Conservation (phyloP, 2,113 vertebrate genomes). For the cat (Felis catus) region DNA sequence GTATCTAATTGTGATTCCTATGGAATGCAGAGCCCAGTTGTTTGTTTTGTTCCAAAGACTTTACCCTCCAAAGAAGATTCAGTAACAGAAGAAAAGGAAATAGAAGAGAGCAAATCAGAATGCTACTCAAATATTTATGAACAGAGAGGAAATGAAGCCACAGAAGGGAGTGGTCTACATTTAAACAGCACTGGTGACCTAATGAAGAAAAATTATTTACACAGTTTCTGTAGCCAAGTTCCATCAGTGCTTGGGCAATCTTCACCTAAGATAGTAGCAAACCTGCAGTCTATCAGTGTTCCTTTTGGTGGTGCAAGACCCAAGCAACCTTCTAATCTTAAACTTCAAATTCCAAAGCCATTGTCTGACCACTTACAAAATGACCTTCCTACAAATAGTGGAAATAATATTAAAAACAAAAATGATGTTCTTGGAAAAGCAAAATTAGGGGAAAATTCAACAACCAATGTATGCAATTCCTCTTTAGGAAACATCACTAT, state of each 20-base stretch:
- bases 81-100: slow-evolving; percentile 98
- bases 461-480: slow-evolving; percentile 78
- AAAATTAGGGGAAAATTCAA: slow-evolving; percentile 78
- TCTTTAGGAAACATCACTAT: slow-evolving; percentile 83
- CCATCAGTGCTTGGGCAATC: slow-evolving; percentile 83
- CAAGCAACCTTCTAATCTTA: slow-evolving; percentile 96
- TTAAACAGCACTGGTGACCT: slow-evolving; percentile 85
- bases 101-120: slow-evolving; percentile 99
- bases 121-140: slow-evolving; percentile 87
- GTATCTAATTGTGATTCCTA: slow-evolving; percentile 88
- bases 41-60: slow-evolving; percentile 88
- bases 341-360: slow-evolving; percentile 95
- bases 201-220: slow-evolving; percentile 88
- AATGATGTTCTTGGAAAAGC: slow-evolving; percentile 89
- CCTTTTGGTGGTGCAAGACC: slow-evolving; percentile 97
- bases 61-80: slow-evolving; percentile 97
- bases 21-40: slow-evolving; percentile 87
- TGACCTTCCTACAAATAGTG: slow-evolving; percentile 87
- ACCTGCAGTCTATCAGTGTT: slow-evolving; percentile 91
- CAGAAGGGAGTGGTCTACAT: slow-evolving; percentile 83
- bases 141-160: slow-evolving; percentile 86
- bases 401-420: slow-evolving; percentile 92
- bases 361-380: slow-evolving; percentile 93
- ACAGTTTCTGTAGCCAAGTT: slow-evolving; percentile 86
- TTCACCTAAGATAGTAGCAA: slow-evolving; percentile 85